A percentile compares a stretch with the other conserved stretches of the same genome.
phyloP scores from a whole-genome alignment of 2,113 vertebrate species.

The Seriola rivoliana region DNA sequence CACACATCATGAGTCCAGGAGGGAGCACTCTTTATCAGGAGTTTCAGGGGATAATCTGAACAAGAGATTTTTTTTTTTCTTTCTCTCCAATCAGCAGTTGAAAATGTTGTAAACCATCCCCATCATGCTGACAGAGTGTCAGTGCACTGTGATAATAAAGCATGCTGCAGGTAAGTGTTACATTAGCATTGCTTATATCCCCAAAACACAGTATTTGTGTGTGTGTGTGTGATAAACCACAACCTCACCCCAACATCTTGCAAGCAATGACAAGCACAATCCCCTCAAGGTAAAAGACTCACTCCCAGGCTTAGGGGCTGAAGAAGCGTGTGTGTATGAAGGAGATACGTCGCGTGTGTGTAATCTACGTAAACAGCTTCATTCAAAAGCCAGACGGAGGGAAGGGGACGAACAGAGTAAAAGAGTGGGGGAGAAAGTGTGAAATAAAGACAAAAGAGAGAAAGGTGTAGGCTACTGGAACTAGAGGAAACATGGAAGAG shows the following conservation, averaged over 20 bases:
- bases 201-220: constrained; percentile 34
- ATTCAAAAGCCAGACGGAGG: constrained; percentile 39
- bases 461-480: background rate
- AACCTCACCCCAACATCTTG: constrained; percentile 38
- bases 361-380: constrained; percentile 60
- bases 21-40: constrained; percentile 15
- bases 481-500: background rate
- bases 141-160: constrained; percentile 27
- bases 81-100: constrained; percentile 14
- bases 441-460: background rate
- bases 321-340: constrained; percentile 26
- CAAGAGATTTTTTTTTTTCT: background rate
- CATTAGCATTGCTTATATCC: constrained; percentile 31
- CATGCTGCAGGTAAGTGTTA: constrained; percentile 43
- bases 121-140: constrained; percentile 43
- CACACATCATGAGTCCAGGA: constrained; percentile 7
- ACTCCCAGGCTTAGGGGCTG: constrained; percentile 52
- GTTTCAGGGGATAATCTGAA: constrained; percentile 25
- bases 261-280: constrained; percentile 68
- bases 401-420: background rate
- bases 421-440: background rate
- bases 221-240: background rate
- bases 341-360: constrained; percentile 39
- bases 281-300: constrained; percentile 64
- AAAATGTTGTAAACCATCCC: constrained; percentile 8